These are phyloP conservation scores for Colostygia pectinataria DNA, from an alignment of 2,888 invertebrate genomes.

Conservation along the genomic window DNA sequence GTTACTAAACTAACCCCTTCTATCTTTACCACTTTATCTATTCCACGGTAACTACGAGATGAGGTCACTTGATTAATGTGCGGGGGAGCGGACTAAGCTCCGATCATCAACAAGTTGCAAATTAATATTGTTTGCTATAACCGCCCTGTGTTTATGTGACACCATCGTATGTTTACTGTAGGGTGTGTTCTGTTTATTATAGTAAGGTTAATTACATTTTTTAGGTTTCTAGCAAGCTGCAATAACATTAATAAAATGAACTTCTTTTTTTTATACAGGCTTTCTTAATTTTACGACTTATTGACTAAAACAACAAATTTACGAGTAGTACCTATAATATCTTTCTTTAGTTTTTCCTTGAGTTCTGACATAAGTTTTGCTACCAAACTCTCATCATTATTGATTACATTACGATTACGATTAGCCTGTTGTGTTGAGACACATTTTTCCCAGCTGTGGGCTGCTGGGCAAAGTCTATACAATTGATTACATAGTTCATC, in stretches of 20 bases:
- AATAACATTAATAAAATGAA: no score
- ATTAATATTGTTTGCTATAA: constrained; percentile 67
- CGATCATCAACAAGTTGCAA: constrained; percentile 82
- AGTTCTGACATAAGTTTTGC: no score
- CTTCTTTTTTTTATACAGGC: no score
- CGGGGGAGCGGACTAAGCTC: constrained; percentile 64
- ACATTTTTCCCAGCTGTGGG: no score
- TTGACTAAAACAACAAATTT: no score
- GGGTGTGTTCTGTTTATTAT: constrained; percentile 32
- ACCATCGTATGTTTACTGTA: constrained; percentile 39
- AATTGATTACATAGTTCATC: constrained; percentile 12
- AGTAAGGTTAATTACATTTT: constrained; percentile 29
- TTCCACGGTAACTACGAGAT: constrained; percentile 46
- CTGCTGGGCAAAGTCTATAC: no score
- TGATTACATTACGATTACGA: no score
- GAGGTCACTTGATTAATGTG: constrained; percentile 79
- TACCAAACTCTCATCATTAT: constrained; percentile 14
- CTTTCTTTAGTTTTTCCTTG: no score
- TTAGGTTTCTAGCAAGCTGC: background rate
- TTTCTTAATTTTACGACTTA: no score
- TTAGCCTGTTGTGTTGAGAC: no score
- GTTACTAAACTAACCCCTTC: background rate
- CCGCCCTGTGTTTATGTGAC: constrained; percentile 49
- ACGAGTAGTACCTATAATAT: no score
- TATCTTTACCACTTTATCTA: constrained; percentile 37